phyloP scores from a whole-genome alignment of 1,140 invertebrate genomes.

The Acromyrmex heyeri region DNA sequence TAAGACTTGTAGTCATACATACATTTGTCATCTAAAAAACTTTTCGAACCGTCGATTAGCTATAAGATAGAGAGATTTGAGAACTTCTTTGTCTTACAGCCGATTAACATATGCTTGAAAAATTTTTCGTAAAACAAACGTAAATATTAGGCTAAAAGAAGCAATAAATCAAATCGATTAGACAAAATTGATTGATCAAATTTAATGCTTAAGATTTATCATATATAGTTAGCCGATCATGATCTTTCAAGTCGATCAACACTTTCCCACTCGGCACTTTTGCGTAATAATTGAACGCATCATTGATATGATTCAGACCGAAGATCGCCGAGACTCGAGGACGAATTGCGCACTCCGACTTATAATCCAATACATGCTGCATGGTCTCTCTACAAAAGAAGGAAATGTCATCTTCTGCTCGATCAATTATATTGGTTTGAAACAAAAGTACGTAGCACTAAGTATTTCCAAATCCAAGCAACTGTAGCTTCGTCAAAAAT shows the following conservation, averaged over 20 bases:
- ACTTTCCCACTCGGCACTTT: slow-evolving; percentile 31
- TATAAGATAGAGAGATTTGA: no score
- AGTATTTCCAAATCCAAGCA: no score
- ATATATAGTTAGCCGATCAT: slow-evolving; percentile 20
- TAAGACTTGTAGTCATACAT: no score
- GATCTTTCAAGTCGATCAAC: slow-evolving; percentile 61
- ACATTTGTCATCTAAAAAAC: no score
- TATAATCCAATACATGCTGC: slow-evolving; percentile 41
- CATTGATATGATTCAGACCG: slow-evolving; percentile 36
- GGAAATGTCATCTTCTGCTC: background rate
- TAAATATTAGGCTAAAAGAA: no score
- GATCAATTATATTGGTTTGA: background rate
- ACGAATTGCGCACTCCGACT: slow-evolving; percentile 33
- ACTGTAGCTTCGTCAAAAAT: no score
- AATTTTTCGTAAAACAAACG: no score
- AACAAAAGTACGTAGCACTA: no score
- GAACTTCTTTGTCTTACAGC: no score
- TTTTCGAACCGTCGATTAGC: no score
- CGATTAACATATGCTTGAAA: no score
- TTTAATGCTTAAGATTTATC: background rate
- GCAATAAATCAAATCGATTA: background rate
- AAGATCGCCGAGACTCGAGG: slow-evolving; percentile 56
- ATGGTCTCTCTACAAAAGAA: slow-evolving; percentile 42
- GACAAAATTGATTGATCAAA: background rate
- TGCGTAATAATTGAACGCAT: slow-evolving; percentile 57